Conservation (phyloP, 2,113 vertebrate genomes). For the Ophiodon elongatus region DNA sequence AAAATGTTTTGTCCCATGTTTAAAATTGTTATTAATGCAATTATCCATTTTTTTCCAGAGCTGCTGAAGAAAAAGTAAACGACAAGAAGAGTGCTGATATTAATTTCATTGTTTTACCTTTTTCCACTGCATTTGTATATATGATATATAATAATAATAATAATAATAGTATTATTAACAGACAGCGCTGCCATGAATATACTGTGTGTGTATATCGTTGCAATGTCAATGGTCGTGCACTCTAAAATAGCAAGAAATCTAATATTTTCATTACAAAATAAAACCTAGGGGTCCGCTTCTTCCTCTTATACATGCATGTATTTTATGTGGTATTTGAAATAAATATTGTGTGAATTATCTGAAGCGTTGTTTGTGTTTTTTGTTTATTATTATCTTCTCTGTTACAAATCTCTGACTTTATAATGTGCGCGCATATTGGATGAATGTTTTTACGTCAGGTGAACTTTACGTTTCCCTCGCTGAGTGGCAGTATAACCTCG, state of each 20-base stretch:
- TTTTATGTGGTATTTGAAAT: conserved; percentile 5
- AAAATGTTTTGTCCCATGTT: background rate
- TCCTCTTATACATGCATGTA: background rate
- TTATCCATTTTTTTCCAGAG: conserved; percentile 43
- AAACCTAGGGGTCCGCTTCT: background rate
- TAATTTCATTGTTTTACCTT: background rate
- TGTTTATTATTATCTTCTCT: background rate
- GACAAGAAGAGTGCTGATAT: conserved; percentile 20
- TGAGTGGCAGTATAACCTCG: background rate
- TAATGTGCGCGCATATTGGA: too few species aligned
- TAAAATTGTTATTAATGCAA: background rate
- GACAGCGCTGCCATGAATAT: background rate
- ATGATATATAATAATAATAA: background rate
- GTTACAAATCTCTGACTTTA: background rate
- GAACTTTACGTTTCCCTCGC: background rate
- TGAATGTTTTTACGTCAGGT: background rate
- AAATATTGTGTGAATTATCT: conserved; percentile 3
- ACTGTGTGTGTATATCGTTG: too few species aligned
- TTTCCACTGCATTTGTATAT: background rate
- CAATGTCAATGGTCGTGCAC: too few species aligned
- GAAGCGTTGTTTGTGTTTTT: background rate
- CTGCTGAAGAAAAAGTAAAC: conserved; percentile 50
- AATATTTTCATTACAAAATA: too few species aligned
- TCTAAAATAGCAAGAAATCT: too few species aligned
- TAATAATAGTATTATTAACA: too few species aligned